These are phyloP conservation scores for Dryomyza anilis DNA, from an alignment of 2,888 invertebrate genomes.

Conservation along the genomic window DNA sequence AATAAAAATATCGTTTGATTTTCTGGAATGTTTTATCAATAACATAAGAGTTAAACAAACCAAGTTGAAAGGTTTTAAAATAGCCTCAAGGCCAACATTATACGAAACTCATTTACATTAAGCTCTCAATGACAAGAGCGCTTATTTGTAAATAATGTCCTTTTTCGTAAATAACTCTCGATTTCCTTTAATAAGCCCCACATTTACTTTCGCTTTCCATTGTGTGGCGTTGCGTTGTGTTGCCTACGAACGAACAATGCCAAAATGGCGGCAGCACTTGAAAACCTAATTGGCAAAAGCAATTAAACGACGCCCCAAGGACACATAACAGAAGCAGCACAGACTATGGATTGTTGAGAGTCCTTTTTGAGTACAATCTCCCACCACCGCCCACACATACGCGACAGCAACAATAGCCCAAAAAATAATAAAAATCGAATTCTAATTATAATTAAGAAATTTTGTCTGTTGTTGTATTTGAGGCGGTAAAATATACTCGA, in stretches of 20 bases:
- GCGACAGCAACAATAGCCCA: conserved; percentile 25
- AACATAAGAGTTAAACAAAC: no score
- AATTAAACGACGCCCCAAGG: conserved; percentile 62
- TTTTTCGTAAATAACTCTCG: no score
- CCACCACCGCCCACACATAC: conserved; percentile 4
- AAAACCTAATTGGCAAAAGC: conserved; percentile 59
- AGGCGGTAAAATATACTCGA: conserved; percentile 24
- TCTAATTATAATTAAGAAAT: conserved; percentile 34
- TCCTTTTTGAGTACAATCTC: no score
- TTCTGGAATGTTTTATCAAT: no score
- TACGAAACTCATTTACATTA: not conserved
- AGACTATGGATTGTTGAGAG: no score
- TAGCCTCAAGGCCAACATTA: no score
- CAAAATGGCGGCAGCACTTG: conserved; percentile 40
- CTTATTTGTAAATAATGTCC: no score
- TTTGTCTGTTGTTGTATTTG: conserved; percentile 18
- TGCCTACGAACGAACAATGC: not conserved
- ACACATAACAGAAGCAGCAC: conserved; percentile 48
- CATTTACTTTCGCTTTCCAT: not conserved
- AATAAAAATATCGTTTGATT: no score
- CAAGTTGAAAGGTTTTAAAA: no score
- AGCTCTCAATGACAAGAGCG: not conserved
- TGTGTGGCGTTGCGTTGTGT: no score
- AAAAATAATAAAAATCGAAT: conserved; percentile 26
- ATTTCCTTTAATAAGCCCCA: not conserved